phyloP scores from a whole-genome alignment of 2,888 invertebrate genomes.

The Mamestra brassicae region DNA sequence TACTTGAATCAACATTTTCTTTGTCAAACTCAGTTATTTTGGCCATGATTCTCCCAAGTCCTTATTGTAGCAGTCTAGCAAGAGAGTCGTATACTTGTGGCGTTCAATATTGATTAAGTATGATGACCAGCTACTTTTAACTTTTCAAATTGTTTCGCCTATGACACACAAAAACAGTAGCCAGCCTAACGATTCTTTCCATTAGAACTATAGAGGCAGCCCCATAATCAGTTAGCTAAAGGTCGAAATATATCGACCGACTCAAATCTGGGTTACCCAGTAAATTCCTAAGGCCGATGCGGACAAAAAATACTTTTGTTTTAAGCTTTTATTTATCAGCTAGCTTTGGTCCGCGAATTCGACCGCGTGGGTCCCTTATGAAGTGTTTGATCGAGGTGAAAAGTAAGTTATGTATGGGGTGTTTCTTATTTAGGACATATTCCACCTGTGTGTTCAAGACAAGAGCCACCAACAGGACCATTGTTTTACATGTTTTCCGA shows the following conservation, averaged over 20 bases:
- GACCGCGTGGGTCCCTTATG: background rate
- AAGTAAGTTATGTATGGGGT: background rate
- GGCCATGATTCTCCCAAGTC: background rate
- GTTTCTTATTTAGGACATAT: no score
- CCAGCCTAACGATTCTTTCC: background rate
- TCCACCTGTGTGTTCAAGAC: no score
- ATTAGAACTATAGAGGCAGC: constrained; percentile 40
- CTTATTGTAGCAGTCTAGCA: background rate
- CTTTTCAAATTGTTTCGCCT: background rate
- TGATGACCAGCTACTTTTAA: background rate
- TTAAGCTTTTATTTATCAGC: constrained; percentile 15
- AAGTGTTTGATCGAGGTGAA: background rate
- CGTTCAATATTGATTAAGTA: background rate
- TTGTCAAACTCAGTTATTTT: background rate
- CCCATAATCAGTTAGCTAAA: constrained; percentile 59
- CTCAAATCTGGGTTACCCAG: constrained; percentile 75
- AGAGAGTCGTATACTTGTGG: background rate
- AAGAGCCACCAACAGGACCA: no score
- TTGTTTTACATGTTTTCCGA: no score
- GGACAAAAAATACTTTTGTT: constrained; percentile 43
- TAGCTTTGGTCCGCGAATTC: background rate
- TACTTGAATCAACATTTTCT: background rate
- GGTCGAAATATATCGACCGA: constrained; percentile 72
- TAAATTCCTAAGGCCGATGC: constrained; percentile 54
- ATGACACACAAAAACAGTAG: background rate